Conservation (phyloP, 2,888 invertebrate genomes). For the Lottia gigantea region DNA sequence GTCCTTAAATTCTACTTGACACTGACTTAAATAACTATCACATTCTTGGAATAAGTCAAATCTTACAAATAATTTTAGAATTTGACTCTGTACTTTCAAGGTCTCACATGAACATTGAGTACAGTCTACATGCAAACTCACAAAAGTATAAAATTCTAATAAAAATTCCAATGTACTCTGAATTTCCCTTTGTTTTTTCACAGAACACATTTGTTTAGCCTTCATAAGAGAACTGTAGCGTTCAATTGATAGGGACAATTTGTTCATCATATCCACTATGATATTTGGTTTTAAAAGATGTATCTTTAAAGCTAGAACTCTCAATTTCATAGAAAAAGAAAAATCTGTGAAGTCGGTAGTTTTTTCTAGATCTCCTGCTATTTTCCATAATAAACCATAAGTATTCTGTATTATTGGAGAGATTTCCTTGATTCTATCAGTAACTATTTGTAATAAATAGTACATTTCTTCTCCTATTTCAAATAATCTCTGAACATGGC, state of each 20-base stretch:
- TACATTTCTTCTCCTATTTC: conserved; percentile 4
- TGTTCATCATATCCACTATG: background rate
- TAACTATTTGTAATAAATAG: background rate
- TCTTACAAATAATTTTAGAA: too few species aligned
- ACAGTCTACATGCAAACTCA: too few species aligned
- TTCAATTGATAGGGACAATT: background rate
- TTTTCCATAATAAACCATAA: background rate
- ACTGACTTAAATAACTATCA: too few species aligned
- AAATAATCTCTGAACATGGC: background rate
- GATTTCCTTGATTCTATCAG: background rate
- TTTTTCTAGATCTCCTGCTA: conserved; percentile 2
- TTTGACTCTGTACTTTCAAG: too few species aligned
- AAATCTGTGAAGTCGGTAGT: background rate
- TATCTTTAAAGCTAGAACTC: background rate
- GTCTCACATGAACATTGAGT: too few species aligned
- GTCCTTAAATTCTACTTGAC: too few species aligned
- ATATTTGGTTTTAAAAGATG: background rate
- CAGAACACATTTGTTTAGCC: background rate
- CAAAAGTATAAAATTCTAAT: too few species aligned
- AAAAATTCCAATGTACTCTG: background rate
- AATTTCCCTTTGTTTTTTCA: background rate
- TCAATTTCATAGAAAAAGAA: background rate
- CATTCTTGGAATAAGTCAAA: too few species aligned
- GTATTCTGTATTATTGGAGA: background rate
- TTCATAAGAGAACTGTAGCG: background rate